Conservation (phyloP, 2,888 invertebrate species). For the Protonemura montana region DNA sequence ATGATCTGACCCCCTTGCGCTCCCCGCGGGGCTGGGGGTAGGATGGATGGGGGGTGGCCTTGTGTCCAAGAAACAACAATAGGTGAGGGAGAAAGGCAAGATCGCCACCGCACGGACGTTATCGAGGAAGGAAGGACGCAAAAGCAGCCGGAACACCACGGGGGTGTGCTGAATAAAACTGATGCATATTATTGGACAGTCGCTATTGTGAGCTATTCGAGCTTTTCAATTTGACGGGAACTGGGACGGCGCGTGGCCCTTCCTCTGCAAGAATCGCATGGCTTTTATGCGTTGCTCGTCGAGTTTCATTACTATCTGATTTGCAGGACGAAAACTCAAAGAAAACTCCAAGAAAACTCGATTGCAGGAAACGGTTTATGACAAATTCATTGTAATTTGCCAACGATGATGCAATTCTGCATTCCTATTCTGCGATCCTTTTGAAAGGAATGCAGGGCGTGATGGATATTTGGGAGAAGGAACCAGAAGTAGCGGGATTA, state of each 20-base stretch:
- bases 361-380: too few relatives aligned
- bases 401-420: too few relatives aligned
- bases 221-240: slow-evolving; percentile 18
- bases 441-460: too few relatives aligned
- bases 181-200: slow-evolving; percentile 9
- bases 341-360: too few relatives aligned
- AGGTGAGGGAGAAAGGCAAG: slow-evolving; percentile 18
- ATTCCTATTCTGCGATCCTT: too few relatives aligned
- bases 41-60: background rate
- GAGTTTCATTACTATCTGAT: too few relatives aligned
- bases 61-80: slow-evolving; percentile 28
- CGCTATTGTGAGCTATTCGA: background rate
- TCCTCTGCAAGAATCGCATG: too few relatives aligned
- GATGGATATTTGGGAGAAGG: too few relatives aligned
- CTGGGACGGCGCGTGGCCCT: background rate
- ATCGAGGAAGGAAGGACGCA: slow-evolving; percentile 26
- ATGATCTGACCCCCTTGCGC: background rate
- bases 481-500: too few relatives aligned
- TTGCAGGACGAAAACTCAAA: too few relatives aligned
- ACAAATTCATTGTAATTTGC: too few relatives aligned
- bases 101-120: background rate
- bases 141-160: slow-evolving; percentile 26
- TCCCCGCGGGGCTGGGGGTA: background rate
- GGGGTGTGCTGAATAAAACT: background rate
- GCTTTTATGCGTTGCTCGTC: too few relatives aligned